Evolutionary conservation across 2,888 invertebrate species (phyloP).

Genomic region (Polia nebulosa): DNA sequence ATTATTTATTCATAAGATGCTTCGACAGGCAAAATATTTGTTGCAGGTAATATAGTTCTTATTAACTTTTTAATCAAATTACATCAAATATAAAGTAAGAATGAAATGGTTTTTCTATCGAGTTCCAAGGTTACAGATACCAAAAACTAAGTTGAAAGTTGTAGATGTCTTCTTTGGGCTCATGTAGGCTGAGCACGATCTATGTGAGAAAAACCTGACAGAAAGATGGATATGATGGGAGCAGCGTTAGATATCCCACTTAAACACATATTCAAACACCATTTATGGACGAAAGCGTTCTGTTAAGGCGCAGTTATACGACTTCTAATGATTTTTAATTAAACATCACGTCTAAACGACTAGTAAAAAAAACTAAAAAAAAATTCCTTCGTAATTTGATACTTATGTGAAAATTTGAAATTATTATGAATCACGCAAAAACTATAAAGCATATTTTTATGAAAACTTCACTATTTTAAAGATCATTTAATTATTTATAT

Average conservation of each 20-base stretch:
- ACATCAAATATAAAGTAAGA: conserved; percentile 9
- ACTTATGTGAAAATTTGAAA: no score
- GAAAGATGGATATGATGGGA: background rate
- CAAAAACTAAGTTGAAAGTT: background rate
- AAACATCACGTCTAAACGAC: no score
- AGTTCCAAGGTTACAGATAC: conserved; percentile 28
- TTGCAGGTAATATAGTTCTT: background rate
- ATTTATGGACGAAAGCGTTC: no score
- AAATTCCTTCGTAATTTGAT: no score
- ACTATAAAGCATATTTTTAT: no score
- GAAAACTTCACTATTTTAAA: no score
- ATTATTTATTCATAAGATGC: conserved; percentile 24
- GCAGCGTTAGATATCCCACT: background rate
- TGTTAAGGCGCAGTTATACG: no score
- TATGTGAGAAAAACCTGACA: background rate
- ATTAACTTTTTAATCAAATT: conserved; percentile 21
- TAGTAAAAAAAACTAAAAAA: no score
- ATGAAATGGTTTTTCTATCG: conserved; percentile 21
- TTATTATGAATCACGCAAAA: no score
- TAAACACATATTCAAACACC: background rate
- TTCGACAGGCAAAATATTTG: conserved; percentile 7
- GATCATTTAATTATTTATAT: no score
- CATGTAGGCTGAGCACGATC: background rate
- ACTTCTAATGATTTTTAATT: no score
- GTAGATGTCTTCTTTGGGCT: background rate